Evolutionary conservation across 35 echinoderm and acorn worm genomes (phyloP).

Genomic region (Lytechinus pictus): DNA sequence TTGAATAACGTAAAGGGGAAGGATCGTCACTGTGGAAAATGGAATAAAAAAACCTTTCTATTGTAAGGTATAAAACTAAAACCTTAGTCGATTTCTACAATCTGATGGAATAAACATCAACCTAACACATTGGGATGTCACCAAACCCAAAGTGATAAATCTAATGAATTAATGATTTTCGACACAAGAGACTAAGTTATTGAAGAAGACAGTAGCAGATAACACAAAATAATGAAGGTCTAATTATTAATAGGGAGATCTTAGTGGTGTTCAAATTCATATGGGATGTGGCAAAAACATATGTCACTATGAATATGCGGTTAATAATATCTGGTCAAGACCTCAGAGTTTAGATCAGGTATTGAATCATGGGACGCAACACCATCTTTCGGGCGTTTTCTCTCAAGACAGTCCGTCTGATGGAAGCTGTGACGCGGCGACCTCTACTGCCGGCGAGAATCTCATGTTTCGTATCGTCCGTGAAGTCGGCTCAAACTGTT

Average conservation of each 20-base stretch:
- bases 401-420: background rate
- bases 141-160: background rate
- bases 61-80: background rate
- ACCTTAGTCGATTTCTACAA: background rate
- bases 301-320: background rate
- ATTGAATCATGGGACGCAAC: constrained; percentile 12
- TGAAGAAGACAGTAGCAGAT: background rate
- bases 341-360: background rate
- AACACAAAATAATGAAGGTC: background rate
- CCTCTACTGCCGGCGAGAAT: background rate
- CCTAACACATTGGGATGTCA: background rate
- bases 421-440: background rate
- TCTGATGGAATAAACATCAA: constrained; percentile 11
- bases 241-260: background rate
- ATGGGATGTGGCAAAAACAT: background rate
- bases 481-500: constrained; percentile 7
- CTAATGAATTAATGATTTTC: constrained; percentile 14
- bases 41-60: background rate
- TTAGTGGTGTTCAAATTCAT: background rate
- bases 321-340: constrained; percentile 25
- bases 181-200: background rate
- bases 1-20: background rate
- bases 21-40: background rate
- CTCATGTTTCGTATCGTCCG: background rate
- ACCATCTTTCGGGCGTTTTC: background rate